Evolutionary conservation across 2,888 invertebrate species (phyloP).

Genomic region (Linnaemya tessellans): DNA sequence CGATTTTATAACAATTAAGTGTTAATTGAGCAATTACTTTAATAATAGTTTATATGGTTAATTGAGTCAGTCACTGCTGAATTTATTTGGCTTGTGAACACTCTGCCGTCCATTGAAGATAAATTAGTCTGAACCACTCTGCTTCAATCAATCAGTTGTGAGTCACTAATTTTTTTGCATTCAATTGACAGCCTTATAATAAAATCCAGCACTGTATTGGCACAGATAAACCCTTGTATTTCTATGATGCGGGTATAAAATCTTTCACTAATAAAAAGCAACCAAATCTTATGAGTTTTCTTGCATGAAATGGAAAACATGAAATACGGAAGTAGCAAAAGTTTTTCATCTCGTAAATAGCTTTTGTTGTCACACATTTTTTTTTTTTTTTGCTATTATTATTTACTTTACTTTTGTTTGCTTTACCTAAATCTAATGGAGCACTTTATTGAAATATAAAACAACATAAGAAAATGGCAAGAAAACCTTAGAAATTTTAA

Average conservation of each 20-base stretch:
- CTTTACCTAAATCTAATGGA: conserved; percentile 17
- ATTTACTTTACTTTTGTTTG: conserved; percentile 46
- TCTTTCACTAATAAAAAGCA: too few relatives aligned
- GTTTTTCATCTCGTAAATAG: conserved; percentile 28
- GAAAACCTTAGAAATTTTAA: conserved; percentile 11
- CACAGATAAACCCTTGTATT: conserved; percentile 1
- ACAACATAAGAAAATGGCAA: background rate
- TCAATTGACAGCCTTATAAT: too few relatives aligned
- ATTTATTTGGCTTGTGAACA: too few relatives aligned
- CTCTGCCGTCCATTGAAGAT: too few relatives aligned
- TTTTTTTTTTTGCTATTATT: conserved; percentile 20
- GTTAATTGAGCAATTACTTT: too few relatives aligned
- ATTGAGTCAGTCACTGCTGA: too few relatives aligned
- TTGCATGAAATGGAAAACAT: conserved; percentile 9
- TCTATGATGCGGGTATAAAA: background rate
- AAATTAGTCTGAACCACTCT: too few relatives aligned
- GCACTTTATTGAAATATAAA: background rate
- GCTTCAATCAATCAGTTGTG: too few relatives aligned
- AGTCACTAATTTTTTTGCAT: too few relatives aligned
- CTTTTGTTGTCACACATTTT: conserved; percentile 10
- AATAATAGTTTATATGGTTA: too few relatives aligned
- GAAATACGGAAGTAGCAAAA: conserved; percentile 56
- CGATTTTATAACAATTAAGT: too few relatives aligned
- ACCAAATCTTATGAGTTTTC: conserved; percentile 10
- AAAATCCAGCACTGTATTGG: background rate